Conservation (phyloP, 53 echinoderm and acorn worm species). For the Holothuria scabra region DNA sequence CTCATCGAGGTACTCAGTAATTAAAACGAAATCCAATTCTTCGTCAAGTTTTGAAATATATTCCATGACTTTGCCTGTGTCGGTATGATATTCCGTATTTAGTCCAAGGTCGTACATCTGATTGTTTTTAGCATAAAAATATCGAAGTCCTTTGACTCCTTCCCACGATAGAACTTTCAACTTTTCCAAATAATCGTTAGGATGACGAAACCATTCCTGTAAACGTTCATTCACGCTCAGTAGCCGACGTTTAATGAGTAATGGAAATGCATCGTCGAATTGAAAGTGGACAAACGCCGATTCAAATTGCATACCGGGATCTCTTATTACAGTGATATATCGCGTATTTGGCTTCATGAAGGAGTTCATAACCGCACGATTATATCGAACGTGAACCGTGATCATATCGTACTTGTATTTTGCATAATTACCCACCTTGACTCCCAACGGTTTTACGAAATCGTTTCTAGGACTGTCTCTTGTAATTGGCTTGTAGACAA, state of each 20-base stretch:
- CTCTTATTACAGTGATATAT: constrained; percentile 74
- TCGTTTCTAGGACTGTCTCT: constrained; percentile 46
- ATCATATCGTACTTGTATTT: constrained; percentile 73
- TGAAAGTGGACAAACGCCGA: constrained; percentile 78
- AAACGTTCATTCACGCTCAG: not conserved
- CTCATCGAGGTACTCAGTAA: constrained; percentile 87
- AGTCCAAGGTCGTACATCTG: constrained; percentile 82
- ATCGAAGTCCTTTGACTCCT: constrained; percentile 46
- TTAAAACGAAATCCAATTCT: constrained; percentile 71
- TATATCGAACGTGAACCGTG: constrained; percentile 72
- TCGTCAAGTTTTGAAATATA: constrained; percentile 67
- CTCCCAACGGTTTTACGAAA: constrained; percentile 70
- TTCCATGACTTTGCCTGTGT: constrained; percentile 54
- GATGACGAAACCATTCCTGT: constrained; percentile 65
- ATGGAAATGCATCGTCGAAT: constrained; percentile 62
- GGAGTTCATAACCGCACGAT: constrained; percentile 60
- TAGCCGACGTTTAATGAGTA: too few species aligned
- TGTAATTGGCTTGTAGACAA: constrained; percentile 54
- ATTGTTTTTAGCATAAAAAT: constrained; percentile 74
- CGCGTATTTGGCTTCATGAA: constrained; percentile 72
- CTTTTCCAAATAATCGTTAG: constrained; percentile 61
- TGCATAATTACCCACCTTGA: constrained; percentile 4
- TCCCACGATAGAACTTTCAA: constrained; percentile 67
- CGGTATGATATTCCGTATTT: constrained; percentile 63
- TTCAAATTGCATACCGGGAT: constrained; percentile 77